phyloP scores from a whole-genome alignment of 2,113 vertebrate species.

The Pogona vitticeps region DNA sequence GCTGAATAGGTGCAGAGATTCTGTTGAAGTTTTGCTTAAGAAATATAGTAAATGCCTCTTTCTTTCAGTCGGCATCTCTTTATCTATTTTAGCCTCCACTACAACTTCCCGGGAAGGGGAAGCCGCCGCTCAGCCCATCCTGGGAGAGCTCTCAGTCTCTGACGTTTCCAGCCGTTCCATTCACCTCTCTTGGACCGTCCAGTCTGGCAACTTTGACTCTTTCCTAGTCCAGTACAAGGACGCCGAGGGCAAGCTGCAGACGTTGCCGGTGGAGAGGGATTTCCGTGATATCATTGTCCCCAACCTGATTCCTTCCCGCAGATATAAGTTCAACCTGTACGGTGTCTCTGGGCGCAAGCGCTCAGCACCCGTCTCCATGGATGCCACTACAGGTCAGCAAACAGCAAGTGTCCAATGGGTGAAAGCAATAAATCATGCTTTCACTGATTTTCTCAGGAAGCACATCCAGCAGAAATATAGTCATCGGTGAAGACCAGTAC shows the following conservation, averaged over 20 bases:
- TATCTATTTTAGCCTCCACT: neutral
- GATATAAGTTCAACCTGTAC: slow-evolving; percentile 70
- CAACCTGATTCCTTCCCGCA: slow-evolving; percentile 49
- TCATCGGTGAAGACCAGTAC: no score
- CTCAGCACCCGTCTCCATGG: slow-evolving; percentile 23
- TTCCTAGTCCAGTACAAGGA: slow-evolving; percentile 65
- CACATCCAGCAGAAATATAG: no score
- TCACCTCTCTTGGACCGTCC: slow-evolving; percentile 55
- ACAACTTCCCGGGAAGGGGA: neutral
- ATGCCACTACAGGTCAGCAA: slow-evolving; percentile 59
- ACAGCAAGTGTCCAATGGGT: no score
- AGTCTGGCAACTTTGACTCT: slow-evolving; percentile 59
- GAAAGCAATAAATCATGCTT: no score
- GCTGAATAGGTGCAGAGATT: no score
- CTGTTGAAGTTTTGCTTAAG: no score
- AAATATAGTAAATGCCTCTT: neutral
- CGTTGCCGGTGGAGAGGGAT: slow-evolving; percentile 28
- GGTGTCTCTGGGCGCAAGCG: slow-evolving; percentile 59
- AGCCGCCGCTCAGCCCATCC: slow-evolving; percentile 13
- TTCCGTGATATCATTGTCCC: slow-evolving; percentile 11
- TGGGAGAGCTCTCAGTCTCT: slow-evolving; percentile 55
- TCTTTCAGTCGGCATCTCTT: neutral
- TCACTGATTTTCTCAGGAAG: no score
- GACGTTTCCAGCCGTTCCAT: slow-evolving; percentile 41
- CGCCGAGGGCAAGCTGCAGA: slow-evolving; percentile 24